Conservation (phyloP, 1,140 invertebrate genomes). For the Drosophila santomea region DNA sequence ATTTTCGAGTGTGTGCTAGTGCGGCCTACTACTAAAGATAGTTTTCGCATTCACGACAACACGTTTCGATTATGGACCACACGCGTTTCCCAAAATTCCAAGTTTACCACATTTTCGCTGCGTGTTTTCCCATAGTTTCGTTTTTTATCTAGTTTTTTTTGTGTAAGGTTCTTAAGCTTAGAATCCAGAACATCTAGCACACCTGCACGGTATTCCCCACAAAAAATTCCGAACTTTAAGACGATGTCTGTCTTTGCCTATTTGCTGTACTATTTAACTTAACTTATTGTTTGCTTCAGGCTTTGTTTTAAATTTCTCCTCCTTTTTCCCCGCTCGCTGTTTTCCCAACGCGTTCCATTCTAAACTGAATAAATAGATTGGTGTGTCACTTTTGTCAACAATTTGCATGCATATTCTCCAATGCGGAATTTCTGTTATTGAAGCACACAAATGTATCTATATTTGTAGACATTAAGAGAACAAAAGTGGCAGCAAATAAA, state of each 20-base stretch:
- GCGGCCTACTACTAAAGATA: slow-evolving; percentile 13
- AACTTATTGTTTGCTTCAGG: slow-evolving; percentile 34
- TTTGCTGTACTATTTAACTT: slow-evolving; percentile 64
- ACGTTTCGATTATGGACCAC: slow-evolving; percentile 62
- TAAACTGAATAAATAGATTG: slow-evolving; percentile 48
- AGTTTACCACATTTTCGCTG: slow-evolving; percentile 40
- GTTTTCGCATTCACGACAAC: slow-evolving; percentile 35
- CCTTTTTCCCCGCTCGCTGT: not conserved
- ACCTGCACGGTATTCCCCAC: slow-evolving; percentile 43
- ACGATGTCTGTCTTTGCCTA: slow-evolving; percentile 17
- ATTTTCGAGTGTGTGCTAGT: slow-evolving; percentile 4
- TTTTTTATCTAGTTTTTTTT: not conserved
- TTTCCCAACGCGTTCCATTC: slow-evolving; percentile 18
- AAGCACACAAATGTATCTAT: slow-evolving; percentile 26
- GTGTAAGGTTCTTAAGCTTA: not conserved
- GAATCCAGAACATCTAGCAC: slow-evolving; percentile 17
- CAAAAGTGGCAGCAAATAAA: slow-evolving; percentile 7
- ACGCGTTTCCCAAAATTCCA: slow-evolving; percentile 46
- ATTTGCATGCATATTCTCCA: slow-evolving; percentile 40
- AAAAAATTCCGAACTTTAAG: slow-evolving; percentile 20
- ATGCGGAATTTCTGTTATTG: slow-evolving; percentile 73
- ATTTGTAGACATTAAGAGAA: slow-evolving; percentile 28
- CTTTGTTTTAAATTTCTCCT: slow-evolving; percentile 28
- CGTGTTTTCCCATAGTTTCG: slow-evolving; percentile 45
- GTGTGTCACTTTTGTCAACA: slow-evolving; percentile 66